Evolutionary conservation across 2,888 invertebrate genomes (phyloP), one percentile per base, ranked within the genome.

Genomic region (Abscondita cerata): DNA sequence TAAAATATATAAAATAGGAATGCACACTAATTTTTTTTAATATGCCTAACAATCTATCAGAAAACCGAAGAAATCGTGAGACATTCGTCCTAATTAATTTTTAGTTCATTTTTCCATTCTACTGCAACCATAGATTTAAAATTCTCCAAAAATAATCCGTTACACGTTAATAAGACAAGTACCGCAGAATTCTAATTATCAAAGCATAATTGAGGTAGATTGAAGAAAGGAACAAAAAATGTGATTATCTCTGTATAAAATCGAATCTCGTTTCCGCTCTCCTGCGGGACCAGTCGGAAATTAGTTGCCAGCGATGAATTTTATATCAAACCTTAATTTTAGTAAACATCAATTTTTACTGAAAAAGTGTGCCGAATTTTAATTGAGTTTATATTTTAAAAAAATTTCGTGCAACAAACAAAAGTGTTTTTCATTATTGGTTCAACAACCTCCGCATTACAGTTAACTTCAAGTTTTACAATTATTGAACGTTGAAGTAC

Each of bases 301-400:
- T 66, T 68, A 64, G 59, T 60, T 64, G 15, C 13, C 15, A 41
- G 57, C 61, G 68, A 64, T 68, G 53, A 59, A 64, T 33, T 61
- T 52, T 47, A 57, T 64, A 58, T 58, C 51, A 46, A 64, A 64
- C 54, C 15, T 58, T 66, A 64, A 64, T 48, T 66, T 51, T 46
- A 34, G 52, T 40, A 55, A 64, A 64, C 64, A 54, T 47, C 54
- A 59, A 59, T 64, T 66, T 59, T 12, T 13, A 5, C 15, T 13
- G 15, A 12, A 15, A 41, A 15, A 41, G 18, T 9, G 6, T 5
- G 36, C 15, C 15, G 6, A 41, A 41, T 13, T 41, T 13, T 4
- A 15, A 41, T 13, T 41, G 5, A 2, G 6, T 4, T 25, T 25
- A 25, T 25, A 25, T n/a, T 16, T 44, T n/a, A 18, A 44, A 44